phyloP scores from a whole-genome alignment of 2,113 vertebrate genomes.

The Strix uralensis region DNA sequence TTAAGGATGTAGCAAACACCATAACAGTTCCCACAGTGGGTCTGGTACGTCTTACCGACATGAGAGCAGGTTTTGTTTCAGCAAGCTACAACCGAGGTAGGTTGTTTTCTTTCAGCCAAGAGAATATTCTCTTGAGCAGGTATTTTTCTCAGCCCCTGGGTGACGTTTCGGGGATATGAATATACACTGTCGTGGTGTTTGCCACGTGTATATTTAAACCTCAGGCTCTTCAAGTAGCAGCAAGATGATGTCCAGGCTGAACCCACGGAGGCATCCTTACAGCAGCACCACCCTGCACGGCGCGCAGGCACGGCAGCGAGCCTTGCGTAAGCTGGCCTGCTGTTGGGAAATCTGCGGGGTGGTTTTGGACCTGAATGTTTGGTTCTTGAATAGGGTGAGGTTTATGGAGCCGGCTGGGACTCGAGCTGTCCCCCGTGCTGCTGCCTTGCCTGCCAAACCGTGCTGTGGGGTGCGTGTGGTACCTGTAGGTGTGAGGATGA shows the following conservation, averaged over 20 bases:
- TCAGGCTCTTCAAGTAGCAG: neutral
- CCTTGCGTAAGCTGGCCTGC: neutral
- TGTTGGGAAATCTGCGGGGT: neutral
- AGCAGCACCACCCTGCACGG: neutral
- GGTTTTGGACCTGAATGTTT: neutral
- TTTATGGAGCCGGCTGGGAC: neutral
- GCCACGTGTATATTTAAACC: neutral
- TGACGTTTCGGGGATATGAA: neutral
- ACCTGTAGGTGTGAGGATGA: neutral
- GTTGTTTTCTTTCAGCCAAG: neutral
- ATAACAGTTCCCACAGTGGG: neutral
- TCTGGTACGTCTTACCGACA: accelerated
- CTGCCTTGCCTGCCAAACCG: neutral
- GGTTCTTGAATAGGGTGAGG: neutral
- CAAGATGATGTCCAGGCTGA: neutral
- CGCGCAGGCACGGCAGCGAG: neutral
- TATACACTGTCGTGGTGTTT: neutral
- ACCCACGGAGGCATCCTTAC: neutral
- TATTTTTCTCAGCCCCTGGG: neutral
- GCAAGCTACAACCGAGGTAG: neutral
- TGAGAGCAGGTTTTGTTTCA: neutral
- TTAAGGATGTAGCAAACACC: neutral
- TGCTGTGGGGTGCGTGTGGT: neutral
- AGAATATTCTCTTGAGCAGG: neutral
- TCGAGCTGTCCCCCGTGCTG: neutral